Conservation (phyloP, 2,797 vertebrate genomes). For the Todus mexicanus region DNA sequence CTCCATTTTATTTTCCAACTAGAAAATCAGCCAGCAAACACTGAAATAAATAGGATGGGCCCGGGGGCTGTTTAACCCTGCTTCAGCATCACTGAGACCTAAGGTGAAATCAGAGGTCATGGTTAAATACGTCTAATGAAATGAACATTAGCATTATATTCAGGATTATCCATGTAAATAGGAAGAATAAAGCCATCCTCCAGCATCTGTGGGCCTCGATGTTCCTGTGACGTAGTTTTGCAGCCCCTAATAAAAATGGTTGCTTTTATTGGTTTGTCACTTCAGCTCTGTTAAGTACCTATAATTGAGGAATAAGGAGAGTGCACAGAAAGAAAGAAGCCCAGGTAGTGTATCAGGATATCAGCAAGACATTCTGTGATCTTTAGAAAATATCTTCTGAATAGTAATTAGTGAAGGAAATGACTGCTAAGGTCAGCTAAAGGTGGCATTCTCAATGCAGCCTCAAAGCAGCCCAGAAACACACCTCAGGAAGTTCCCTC, state of each 20-base stretch:
- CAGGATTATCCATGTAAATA: not conserved
- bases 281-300: not conserved
- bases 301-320: fast-evolving
- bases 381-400: not conserved
- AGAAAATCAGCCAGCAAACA: not conserved
- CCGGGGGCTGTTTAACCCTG: not conserved
- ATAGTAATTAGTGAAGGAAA: not conserved
- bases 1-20: not conserved
- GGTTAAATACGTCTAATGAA: not conserved
- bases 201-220: fast-evolving
- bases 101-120: not conserved
- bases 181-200: not conserved
- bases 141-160: not conserved
- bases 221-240: not conserved
- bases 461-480: not conserved
- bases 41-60: not conserved
- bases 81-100: not conserved
- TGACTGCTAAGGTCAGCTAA: not conserved
- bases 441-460: not conserved
- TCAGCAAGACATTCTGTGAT: not conserved
- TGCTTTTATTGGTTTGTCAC: not conserved
- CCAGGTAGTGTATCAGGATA: fast-evolving
- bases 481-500: not conserved
- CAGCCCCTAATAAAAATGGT: not conserved
- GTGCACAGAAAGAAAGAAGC: not conserved